A percentile compares a stretch with the other conserved stretches of the same genome.
phyloP scores from a whole-genome alignment of 2,888 invertebrate species.

The Drosophila tanythrix region DNA sequence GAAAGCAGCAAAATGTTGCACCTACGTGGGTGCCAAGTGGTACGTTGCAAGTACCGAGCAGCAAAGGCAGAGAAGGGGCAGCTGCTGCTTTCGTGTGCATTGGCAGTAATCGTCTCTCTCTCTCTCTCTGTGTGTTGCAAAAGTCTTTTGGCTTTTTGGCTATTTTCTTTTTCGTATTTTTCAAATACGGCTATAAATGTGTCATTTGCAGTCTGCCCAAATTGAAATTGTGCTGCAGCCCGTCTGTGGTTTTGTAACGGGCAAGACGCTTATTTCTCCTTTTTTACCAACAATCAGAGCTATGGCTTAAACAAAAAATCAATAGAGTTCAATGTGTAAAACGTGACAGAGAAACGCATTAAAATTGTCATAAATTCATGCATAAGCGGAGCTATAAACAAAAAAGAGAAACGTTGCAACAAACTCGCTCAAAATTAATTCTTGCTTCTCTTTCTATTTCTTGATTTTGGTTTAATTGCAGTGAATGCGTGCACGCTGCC shows the following conservation, averaged over 20 bases:
- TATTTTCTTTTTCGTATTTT: conserved; percentile 5
- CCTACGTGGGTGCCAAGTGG: conserved; percentile 34
- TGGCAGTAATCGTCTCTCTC: conserved; percentile 9
- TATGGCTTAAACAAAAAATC: conserved; percentile 22
- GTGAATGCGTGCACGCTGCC: conserved; percentile 85
- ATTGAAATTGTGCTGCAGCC: conserved; percentile 51
- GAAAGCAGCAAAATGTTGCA: conserved; percentile 74
- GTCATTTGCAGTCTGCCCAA: conserved; percentile 60
- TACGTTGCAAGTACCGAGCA: conserved; percentile 4
- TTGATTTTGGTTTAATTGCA: conserved; percentile 49
- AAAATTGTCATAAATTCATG: conserved; percentile 49
- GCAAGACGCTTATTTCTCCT: conserved; percentile 9
- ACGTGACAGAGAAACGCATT: conserved; percentile 26
- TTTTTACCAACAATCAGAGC: conserved; percentile 26
- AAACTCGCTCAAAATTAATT: background rate
- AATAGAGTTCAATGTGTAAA: conserved; percentile 32
- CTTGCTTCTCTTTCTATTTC: background rate
- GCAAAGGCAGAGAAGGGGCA: background rate
- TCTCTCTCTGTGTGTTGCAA: background rate
- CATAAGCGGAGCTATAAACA: conserved; percentile 30
- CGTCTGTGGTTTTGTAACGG: conserved; percentile 36
- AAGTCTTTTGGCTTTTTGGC: conserved; percentile 19
- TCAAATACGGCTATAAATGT: conserved; percentile 51
- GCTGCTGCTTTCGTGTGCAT: conserved; percentile 30
- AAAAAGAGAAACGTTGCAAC: background rate